Evolutionary conservation across 2,888 invertebrate genomes (phyloP).

Genomic region (Diadromus collaris): DNA sequence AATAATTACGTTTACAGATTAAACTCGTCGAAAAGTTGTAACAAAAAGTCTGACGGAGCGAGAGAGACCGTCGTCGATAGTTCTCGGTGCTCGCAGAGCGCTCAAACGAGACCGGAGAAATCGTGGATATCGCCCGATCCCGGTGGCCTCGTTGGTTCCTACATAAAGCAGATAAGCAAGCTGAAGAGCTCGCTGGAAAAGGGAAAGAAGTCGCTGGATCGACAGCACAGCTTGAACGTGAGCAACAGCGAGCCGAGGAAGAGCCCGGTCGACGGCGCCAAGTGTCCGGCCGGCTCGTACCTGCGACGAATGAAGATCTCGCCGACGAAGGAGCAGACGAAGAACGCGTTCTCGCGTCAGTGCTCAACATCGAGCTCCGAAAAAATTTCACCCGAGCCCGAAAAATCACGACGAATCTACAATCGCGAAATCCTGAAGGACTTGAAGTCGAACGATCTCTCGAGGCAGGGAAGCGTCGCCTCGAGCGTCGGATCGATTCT

Average conservation of each 20-base stretch:
- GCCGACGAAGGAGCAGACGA: slow-evolving; percentile 76
- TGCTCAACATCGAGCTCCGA: slow-evolving; percentile 55
- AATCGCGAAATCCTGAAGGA: slow-evolving; percentile 45
- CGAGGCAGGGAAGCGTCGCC: slow-evolving; percentile 65
- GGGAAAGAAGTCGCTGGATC: slow-evolving; percentile 64
- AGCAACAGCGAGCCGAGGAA: slow-evolving; percentile 67
- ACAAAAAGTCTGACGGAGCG: slow-evolving; percentile 56
- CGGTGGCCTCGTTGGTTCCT: slow-evolving; percentile 72
- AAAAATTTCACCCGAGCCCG: slow-evolving; percentile 49
- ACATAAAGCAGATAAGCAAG: slow-evolving; percentile 76
- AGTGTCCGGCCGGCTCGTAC: slow-evolving; percentile 71
- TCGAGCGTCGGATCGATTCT: slow-evolving; percentile 70
- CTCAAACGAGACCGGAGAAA: slow-evolving; percentile 64
- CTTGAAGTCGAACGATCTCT: slow-evolving; percentile 55
- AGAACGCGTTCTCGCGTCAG: slow-evolving; percentile 72
- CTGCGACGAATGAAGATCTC: slow-evolving; percentile 78
- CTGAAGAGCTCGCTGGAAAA: slow-evolving; percentile 71
- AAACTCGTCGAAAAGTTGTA: slow-evolving; percentile 52
- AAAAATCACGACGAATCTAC: slow-evolving; percentile 36
- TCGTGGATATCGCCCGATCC: slow-evolving; percentile 70
- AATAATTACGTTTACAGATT: slow-evolving; percentile 71
- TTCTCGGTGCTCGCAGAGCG: slow-evolving; percentile 20
- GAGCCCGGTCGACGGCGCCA: slow-evolving; percentile 61
- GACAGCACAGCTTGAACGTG: slow-evolving; percentile 64
- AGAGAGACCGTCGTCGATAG: slow-evolving; percentile 60